These are phyloP conservation scores for Falco berigora DNA, from an alignment of 2,797 vertebrate species.

Conservation along the genomic window DNA sequence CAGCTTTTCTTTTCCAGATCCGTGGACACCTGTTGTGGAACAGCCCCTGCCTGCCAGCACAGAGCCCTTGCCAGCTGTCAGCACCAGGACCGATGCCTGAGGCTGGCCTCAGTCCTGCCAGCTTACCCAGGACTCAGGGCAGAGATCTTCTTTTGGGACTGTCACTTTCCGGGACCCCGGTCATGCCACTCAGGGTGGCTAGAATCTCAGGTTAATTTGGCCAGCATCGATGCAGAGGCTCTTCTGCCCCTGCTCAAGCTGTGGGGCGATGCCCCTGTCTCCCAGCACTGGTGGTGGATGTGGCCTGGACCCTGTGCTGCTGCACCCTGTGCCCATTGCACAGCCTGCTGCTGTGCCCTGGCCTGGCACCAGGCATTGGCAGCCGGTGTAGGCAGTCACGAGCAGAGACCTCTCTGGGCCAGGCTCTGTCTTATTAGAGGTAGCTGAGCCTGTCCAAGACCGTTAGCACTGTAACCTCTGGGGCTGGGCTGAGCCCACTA, in stretches of 20 bases:
- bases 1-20: background rate
- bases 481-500: background rate
- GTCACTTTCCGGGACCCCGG: background rate
- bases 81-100: background rate
- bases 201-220: conserved; percentile 57
- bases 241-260: background rate
- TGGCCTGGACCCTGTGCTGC: background rate
- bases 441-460: background rate
- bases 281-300: background rate
- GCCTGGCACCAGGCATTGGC: background rate
- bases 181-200: background rate
- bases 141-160: background rate
- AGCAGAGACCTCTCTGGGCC: background rate
- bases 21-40: background rate
- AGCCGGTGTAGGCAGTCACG: background rate
- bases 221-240: background rate
- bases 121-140: background rate
- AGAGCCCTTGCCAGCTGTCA: background rate
- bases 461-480: conserved; percentile 32
- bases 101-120: background rate
- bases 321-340: background rate
- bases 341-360: background rate
- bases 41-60: background rate
- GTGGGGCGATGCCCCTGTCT: background rate
- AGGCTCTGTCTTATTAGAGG: accelerated